Evolutionary conservation across 2,797 vertebrate genomes (phyloP).

Genomic region (Alauda arvensis): DNA sequence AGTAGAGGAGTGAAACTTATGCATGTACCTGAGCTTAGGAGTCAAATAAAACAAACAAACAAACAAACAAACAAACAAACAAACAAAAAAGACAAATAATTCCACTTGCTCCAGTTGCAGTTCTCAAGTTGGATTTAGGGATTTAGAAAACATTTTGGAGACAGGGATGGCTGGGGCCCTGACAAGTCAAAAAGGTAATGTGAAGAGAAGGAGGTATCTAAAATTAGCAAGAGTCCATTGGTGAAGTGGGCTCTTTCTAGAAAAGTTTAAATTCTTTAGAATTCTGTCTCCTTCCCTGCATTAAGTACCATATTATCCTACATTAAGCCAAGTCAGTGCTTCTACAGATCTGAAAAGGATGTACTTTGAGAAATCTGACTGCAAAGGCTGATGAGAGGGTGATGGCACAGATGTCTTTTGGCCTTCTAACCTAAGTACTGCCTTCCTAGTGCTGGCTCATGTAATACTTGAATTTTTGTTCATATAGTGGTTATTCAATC

Average conservation of each 20-base stretch:
- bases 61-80: no score
- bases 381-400: not conserved
- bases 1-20: not conserved
- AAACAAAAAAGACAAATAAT: not conserved
- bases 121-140: not conserved
- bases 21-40: not conserved
- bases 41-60: not conserved
- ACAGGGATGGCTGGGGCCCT: not conserved
- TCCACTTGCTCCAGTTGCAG: not conserved
- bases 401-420: not conserved
- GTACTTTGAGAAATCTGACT: not conserved
- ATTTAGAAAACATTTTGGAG: not conserved
- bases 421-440: not conserved
- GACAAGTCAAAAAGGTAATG: not conserved
- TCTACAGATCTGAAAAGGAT: not conserved
- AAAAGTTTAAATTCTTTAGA: not conserved
- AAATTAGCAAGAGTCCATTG: not conserved
- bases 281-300: not conserved
- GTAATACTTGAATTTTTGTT: not conserved
- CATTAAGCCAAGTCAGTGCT: not conserved
- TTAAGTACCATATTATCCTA: not conserved
- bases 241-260: not conserved
- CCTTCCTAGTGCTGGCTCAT: fast-evolving
- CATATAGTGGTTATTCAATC: not conserved
- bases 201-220: not conserved